These are phyloP conservation scores for Simalia tracyae DNA, from an alignment of 2,797 vertebrate genomes.

Conservation along the genomic window DNA sequence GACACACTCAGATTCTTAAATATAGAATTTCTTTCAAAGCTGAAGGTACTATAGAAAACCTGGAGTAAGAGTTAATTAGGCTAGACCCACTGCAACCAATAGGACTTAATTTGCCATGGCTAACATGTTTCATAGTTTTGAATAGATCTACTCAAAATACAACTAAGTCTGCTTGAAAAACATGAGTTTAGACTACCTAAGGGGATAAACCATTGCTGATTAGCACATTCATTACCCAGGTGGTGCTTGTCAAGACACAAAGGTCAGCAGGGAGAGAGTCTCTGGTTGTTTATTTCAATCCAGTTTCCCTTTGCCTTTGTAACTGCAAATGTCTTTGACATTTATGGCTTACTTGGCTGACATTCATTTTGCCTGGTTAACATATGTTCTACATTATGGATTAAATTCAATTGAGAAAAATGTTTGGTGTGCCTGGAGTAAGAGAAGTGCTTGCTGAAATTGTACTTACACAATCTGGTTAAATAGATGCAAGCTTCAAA, in stretches of 20 bases:
- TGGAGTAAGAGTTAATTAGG: too few species aligned
- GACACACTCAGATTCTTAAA: neutral
- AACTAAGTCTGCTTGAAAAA: slow-evolving; percentile 2
- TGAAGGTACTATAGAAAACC: neutral
- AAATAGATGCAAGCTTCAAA: slow-evolving; percentile 46
- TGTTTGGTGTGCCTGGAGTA: neutral
- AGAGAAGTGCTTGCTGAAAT: slow-evolving; percentile 11
- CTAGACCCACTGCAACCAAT: too few species aligned
- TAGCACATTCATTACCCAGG: slow-evolving; percentile 3
- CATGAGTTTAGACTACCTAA: neutral
- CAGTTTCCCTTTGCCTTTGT: slow-evolving; percentile 20
- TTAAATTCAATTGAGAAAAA: slow-evolving; percentile 36
- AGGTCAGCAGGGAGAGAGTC: neutral
- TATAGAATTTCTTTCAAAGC: neutral
- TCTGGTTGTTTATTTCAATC: slow-evolving; percentile 12
- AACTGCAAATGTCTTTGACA: neutral
- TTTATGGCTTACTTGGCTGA: neutral
- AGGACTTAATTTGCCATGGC: too few species aligned
- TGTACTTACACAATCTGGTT: neutral
- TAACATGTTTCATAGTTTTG: too few species aligned
- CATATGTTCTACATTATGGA: neutral
- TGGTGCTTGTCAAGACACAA: neutral
- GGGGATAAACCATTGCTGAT: neutral
- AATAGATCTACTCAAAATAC: too few species aligned
- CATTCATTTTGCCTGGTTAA: slow-evolving; percentile 28